These are phyloP conservation scores for Cuculus canorus DNA, from an alignment of 2,797 vertebrate genomes.

Conservation along the genomic window DNA sequence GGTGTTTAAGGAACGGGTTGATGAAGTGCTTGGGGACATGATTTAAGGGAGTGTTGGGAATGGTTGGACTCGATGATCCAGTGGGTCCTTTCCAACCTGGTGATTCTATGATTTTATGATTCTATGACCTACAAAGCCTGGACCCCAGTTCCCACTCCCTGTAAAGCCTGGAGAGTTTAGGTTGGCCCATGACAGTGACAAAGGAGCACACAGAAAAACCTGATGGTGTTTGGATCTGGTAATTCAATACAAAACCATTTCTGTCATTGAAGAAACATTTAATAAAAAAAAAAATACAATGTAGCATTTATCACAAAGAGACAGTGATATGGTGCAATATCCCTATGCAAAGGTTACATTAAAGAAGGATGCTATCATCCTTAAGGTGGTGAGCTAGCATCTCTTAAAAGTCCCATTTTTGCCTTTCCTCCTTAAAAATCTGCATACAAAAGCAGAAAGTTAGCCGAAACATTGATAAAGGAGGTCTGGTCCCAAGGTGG, in stretches of 20 bases:
- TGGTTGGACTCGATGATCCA: too few species aligned
- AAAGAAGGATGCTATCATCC: background rate
- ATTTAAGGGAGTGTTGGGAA: too few species aligned
- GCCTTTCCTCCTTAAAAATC: constrained; percentile 21
- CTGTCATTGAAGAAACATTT: constrained; percentile 26
- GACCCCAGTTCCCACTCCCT: background rate
- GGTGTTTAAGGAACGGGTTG: too few species aligned
- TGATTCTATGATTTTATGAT: too few species aligned
- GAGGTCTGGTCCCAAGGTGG: background rate
- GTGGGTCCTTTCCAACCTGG: too few species aligned
- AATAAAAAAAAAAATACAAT: background rate
- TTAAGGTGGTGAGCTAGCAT: background rate
- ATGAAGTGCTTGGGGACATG: too few species aligned
- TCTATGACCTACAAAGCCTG: background rate
- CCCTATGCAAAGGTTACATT: constrained; percentile 15
- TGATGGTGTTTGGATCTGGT: background rate
- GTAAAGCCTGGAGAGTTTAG: background rate
- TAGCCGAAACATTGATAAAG: constrained; percentile 23
- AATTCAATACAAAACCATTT: constrained; percentile 28
- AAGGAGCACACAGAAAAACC: background rate
- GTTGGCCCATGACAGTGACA: constrained; percentile 16
- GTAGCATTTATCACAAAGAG: constrained; percentile 21
- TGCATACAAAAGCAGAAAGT: background rate
- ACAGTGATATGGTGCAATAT: background rate
- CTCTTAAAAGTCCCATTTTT: background rate